Conservation (phyloP, 2,888 invertebrate species). For the Nymphalis urticae region DNA sequence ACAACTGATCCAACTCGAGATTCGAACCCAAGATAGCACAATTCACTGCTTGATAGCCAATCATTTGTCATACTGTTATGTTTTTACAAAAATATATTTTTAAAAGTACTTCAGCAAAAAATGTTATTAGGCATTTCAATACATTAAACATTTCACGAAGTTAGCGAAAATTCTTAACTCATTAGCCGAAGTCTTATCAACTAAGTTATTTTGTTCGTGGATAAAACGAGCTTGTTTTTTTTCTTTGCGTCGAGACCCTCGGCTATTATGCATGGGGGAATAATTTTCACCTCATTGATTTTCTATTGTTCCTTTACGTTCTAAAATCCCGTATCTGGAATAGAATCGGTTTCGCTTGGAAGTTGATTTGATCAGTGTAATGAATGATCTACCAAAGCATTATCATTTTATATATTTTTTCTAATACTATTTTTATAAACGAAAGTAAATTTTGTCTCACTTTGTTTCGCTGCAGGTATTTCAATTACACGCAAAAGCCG, state of each 20-base stretch:
- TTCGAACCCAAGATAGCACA: too few relatives aligned
- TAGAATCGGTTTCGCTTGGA: slow-evolving; percentile 19
- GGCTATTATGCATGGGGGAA: slow-evolving; percentile 53
- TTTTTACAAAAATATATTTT: background rate
- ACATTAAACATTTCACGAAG: slow-evolving; percentile 14
- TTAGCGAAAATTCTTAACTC: slow-evolving; percentile 25
- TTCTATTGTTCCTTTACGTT: slow-evolving; percentile 64
- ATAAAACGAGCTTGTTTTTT: slow-evolving; percentile 35
- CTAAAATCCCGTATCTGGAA: slow-evolving; percentile 12
- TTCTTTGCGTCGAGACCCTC: slow-evolving; percentile 27
- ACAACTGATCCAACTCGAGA: too few relatives aligned
- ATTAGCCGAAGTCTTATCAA: slow-evolving; percentile 33
- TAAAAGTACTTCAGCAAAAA: background rate
- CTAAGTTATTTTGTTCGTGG: slow-evolving; percentile 39
- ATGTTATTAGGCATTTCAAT: background rate
- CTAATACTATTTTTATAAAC: background rate
- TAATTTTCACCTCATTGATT: slow-evolving; percentile 71
- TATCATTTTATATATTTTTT: background rate
- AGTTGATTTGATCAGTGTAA: slow-evolving; percentile 18
- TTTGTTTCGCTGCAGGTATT: background rate
- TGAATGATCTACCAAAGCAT: background rate
- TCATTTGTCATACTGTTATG: too few relatives aligned
- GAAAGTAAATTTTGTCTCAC: background rate
- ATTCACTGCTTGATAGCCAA: too few relatives aligned
- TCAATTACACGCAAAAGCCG: background rate